Percentiles rank a stretch among this genome's conserved stretches.
Conservation (phyloP, 2,113 vertebrate species). For the Oncorhynchus keta region DNA sequence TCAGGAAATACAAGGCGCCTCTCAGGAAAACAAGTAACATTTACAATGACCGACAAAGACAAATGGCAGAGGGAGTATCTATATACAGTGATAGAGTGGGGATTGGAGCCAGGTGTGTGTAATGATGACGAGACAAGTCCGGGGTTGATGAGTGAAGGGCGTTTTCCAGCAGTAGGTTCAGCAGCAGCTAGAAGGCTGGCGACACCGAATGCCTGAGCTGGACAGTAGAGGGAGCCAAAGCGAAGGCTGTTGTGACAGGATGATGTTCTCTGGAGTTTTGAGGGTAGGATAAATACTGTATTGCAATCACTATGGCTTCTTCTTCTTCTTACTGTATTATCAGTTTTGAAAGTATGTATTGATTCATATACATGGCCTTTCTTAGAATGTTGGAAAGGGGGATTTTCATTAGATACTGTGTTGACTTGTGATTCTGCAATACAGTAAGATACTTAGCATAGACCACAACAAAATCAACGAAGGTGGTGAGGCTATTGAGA, state of each 20-base stretch:
- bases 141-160: too few relatives aligned
- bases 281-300: background rate
- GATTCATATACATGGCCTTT: background rate
- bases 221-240: too few relatives aligned
- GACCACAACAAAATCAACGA: background rate
- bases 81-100: too few relatives aligned
- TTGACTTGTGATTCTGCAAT: background rate
- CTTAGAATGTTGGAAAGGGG: background rate
- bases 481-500: background rate
- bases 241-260: background rate
- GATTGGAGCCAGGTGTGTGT: too few relatives aligned
- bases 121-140: too few relatives aligned
- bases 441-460: background rate
- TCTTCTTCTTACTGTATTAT: background rate
- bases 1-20: too few relatives aligned
- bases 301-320: background rate
- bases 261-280: background rate
- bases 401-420: background rate
- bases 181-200: too few relatives aligned
- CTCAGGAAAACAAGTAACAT: too few relatives aligned
- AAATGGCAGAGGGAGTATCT: too few relatives aligned
- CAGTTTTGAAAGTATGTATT: background rate
- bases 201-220: too few relatives aligned
- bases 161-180: too few relatives aligned
- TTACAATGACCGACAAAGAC: too few relatives aligned